These are phyloP conservation scores for Gambelia wislizenii DNA, from an alignment of 2,797 vertebrate genomes.

Conservation along the genomic window DNA sequence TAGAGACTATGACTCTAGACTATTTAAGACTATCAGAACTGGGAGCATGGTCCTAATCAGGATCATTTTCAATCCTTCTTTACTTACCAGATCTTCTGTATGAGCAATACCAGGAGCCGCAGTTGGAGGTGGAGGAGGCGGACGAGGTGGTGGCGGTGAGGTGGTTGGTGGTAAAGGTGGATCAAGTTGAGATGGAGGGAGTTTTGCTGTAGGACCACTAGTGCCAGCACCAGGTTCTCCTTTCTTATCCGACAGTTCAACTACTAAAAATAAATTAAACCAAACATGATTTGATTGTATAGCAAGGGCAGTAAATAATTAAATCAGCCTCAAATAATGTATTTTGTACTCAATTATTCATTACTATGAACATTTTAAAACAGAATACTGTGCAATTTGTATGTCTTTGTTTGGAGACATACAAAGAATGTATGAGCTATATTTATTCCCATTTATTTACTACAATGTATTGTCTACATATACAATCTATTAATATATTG, in stretches of 20 bases:
- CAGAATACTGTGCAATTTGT: neutral
- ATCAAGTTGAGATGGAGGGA: constrained; percentile 79
- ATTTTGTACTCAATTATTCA: constrained; percentile 12
- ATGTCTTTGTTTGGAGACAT: neutral
- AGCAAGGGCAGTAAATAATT: neutral
- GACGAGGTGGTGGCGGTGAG: constrained; percentile 15
- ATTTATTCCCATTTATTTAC: neutral
- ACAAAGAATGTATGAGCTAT: neutral
- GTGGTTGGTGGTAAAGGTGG: constrained; percentile 58
- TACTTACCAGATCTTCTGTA: constrained; percentile 80
- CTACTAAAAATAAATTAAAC: constrained; percentile 59
- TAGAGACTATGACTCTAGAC: too few relatives aligned
- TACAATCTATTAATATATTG: too few relatives aligned
- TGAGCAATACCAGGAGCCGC: constrained; percentile 61
- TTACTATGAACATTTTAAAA: neutral
- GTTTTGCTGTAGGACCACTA: constrained; percentile 66
- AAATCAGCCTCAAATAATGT: neutral
- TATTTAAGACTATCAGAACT: neutral
- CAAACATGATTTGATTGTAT: constrained; percentile 33
- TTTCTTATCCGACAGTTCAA: constrained; percentile 68
- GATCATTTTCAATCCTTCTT: neutral
- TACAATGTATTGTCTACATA: too few relatives aligned
- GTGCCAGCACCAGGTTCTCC: constrained; percentile 73
- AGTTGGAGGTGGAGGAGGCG: constrained; percentile 56
- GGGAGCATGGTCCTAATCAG: neutral